A percentile compares a stretch with the other conserved stretches of the same genome.
phyloP scores from a whole-genome alignment of 2,797 vertebrate genomes.

The Ceyx erithaca region DNA sequence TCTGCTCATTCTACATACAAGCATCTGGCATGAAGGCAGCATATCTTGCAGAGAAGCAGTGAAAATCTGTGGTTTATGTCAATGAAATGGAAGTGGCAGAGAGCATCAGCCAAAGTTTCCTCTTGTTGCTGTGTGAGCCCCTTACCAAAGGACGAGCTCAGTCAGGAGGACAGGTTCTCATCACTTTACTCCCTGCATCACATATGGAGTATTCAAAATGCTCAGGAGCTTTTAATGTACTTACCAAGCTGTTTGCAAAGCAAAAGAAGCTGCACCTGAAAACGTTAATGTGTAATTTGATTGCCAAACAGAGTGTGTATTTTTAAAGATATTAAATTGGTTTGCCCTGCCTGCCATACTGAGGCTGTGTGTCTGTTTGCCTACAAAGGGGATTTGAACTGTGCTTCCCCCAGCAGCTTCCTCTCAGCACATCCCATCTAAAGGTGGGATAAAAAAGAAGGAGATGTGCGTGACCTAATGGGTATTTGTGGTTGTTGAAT shows the following conservation, averaged over 20 bases:
- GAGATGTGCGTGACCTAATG: not conserved
- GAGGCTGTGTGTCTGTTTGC: not conserved
- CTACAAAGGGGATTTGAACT: not conserved
- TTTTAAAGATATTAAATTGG: constrained; percentile 21
- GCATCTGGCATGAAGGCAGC: not conserved
- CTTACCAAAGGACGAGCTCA: not conserved
- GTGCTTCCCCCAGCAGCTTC: constrained; percentile 3
- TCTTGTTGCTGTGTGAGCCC: fast-evolving
- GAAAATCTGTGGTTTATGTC: not conserved
- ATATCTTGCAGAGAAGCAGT: not conserved
- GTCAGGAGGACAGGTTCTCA: not conserved
- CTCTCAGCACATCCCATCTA: not conserved
- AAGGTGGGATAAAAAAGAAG: not conserved
- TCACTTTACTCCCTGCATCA: not conserved
- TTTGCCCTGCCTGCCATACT: not conserved
- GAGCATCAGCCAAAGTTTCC: not conserved
- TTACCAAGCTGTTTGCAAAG: constrained; percentile 16
- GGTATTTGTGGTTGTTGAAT: not conserved
- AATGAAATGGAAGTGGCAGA: not conserved
- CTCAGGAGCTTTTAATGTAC: not conserved
- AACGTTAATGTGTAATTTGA: not conserved
- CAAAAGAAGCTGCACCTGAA: constrained; percentile 27
- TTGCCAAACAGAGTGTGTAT: not conserved
- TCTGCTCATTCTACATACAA: not conserved
- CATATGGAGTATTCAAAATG: not conserved